Evolutionary conservation across 37 sponge, comb jelly and placozoan genomes (phyloP), one percentile per base, ranked within the genome.

Genomic region (Ianthella basta): DNA sequence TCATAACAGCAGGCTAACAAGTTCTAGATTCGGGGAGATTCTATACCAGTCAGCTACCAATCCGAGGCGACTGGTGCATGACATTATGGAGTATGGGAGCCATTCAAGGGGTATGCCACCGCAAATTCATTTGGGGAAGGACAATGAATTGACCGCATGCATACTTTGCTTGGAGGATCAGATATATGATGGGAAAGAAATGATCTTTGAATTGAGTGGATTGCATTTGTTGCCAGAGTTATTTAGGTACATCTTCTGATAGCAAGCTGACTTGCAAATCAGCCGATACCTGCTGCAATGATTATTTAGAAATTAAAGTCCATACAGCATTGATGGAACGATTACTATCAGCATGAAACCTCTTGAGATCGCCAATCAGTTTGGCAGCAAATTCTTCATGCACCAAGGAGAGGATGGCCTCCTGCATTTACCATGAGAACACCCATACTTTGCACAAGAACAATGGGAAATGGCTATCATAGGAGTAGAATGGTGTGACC

Each of bases 1-100:
- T 68, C 70, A 27, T 27, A 68, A 68, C 32, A n/a, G 70, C 15
- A 24, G 70, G 27, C 25, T 72, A 33, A 72, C 74, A 33, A 16
- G 74, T 72, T 72, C 74, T 30, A 72, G 74, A 72, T 14, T 72
- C 13, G 74, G 74, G 36, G 74, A 72, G 39, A 72, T 72, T 38
- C 39, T 72, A 36, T 36, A 72, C 74, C 23, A 12, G 36, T 36
- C 5, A 23, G 12, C 35, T 37, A 72, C 73, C 35, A 36, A 72
- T 72, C 12, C 36, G 38, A 72, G 37, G 12, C 73, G 73, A 72
- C 12, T 14, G 38, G 73, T 72, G 38, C 6, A 29, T 8, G 37
- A 14, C 4, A 34, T 16, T 72, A 72, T 16, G 73, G 36, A 37
- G 2, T 72, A 72, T 72, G 10, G 36, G 4, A 12, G 38, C 35